These are phyloP conservation scores for Acrobasis consociella DNA, from an alignment of 2,888 invertebrate species.

Conservation along the genomic window DNA sequence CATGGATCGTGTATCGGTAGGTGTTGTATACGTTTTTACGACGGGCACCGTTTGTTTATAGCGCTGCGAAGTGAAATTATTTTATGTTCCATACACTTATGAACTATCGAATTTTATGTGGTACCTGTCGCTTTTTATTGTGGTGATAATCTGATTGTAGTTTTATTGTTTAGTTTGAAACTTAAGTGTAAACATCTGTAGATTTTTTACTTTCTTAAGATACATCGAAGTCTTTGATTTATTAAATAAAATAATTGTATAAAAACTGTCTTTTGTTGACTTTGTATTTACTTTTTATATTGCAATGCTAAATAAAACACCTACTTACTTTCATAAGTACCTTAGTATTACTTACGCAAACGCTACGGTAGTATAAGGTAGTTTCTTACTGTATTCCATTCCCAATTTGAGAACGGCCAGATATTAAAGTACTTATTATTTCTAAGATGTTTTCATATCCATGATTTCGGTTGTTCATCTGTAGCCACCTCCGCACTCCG, in stretches of 20 bases:
- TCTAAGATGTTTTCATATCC: neutral
- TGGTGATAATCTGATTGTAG: constrained; percentile 43
- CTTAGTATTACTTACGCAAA: too few species aligned
- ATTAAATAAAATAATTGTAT: too few species aligned
- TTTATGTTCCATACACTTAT: constrained; percentile 45
- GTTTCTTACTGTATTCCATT: neutral
- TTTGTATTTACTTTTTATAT: too few species aligned
- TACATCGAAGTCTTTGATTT: too few species aligned
- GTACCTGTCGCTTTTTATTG: constrained; percentile 40
- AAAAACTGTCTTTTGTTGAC: too few species aligned
- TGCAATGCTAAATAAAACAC: too few species aligned
- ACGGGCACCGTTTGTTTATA: constrained; percentile 39
- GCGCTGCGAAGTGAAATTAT: constrained; percentile 41
- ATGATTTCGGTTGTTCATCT: constrained; percentile 8
- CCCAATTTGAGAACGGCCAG: neutral
- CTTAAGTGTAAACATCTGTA: constrained; percentile 30
- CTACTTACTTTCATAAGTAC: too few species aligned
- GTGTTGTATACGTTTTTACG: constrained; percentile 33
- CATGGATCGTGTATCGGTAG: constrained; percentile 32
- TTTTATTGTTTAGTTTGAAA: constrained; percentile 23
- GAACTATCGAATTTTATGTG: constrained; percentile 39
- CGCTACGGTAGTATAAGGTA: too few species aligned
- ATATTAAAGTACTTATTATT: neutral
- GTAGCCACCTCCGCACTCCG: constrained; percentile 17
- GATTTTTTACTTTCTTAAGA: neutral